A percentile compares a stretch with the other conserved stretches of the same genome.
phyloP scores from a whole-genome alignment of 2,113 vertebrate species.

The Brachypodius melanocephalos region DNA sequence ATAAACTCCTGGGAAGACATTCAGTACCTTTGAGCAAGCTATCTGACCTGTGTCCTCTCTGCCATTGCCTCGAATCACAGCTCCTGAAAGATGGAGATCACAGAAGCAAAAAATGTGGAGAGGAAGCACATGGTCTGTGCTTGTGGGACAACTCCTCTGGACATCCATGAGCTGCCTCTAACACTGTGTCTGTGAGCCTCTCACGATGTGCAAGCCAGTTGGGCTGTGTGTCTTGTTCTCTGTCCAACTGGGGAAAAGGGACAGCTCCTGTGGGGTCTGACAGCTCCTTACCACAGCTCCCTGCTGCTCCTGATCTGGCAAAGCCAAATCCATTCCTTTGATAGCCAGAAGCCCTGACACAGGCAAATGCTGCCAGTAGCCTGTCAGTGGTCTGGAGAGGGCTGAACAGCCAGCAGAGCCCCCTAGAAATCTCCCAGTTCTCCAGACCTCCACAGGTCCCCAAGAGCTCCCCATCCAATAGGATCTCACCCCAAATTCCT shows the following conservation, averaged over 20 bases:
- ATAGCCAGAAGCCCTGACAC: neutral
- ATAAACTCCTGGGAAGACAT: neutral
- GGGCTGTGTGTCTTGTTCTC: neutral
- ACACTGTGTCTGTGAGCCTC: neutral
- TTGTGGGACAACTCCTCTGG: neutral
- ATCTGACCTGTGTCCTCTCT: neutral
- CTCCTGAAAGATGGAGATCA: neutral
- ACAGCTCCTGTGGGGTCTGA: neutral
- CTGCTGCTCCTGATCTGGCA: neutral
- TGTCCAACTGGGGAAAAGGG: neutral
- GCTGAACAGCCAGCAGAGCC: neutral
- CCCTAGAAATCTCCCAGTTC: neutral
- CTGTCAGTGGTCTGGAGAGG: neutral
- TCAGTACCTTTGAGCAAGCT: neutral
- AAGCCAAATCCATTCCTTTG: neutral
- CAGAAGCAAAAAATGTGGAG: neutral
- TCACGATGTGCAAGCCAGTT: neutral
- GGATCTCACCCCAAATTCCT: neutral
- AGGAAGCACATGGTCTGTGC: neutral
- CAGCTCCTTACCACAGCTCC: neutral
- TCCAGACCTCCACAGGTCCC: neutral
- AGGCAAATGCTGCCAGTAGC: neutral
- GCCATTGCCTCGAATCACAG: neutral
- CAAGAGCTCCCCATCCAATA: neutral
- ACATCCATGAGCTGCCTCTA: neutral